A percentile compares a stretch with the other conserved stretches of the same genome.
These are phyloP conservation scores for Drosophila novamexicana DNA, from an alignment of 1,140 invertebrate genomes.

Conservation along the genomic window DNA sequence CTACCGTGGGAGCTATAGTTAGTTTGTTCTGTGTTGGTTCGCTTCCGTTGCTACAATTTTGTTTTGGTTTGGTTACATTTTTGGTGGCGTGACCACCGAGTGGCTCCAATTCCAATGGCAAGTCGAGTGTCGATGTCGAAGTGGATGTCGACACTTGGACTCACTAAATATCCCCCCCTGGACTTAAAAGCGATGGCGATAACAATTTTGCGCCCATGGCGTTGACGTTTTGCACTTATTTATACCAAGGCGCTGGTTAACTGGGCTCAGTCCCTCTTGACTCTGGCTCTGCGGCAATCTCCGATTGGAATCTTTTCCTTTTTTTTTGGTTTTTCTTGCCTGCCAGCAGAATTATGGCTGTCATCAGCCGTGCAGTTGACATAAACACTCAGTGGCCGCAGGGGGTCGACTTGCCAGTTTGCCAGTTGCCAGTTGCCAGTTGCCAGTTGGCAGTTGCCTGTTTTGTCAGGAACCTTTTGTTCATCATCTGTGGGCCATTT, in stretches of 20 bases:
- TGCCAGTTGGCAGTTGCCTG: slow-evolving; percentile 34
- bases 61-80: slow-evolving; percentile 43
- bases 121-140: slow-evolving; percentile 36
- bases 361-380: slow-evolving; percentile 77
- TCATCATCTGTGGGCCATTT: slow-evolving; percentile 50
- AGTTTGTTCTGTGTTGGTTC: slow-evolving; percentile 6
- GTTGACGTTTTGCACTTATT: slow-evolving; percentile 80
- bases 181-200: slow-evolving; percentile 67
- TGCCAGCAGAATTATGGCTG: slow-evolving; percentile 71
- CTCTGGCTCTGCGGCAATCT: slow-evolving; percentile 13
- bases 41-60: slow-evolving; percentile 79
- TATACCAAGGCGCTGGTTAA: slow-evolving; percentile 47
- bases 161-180: slow-evolving; percentile 41
- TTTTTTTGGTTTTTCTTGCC: not conserved
- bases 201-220: slow-evolving; percentile 79
- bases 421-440: slow-evolving; percentile 8
- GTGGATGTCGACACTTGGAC: slow-evolving; percentile 46
- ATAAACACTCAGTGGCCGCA: slow-evolving; percentile 76
- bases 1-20: slow-evolving; percentile 75
- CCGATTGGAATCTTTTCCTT: slow-evolving; percentile 38
- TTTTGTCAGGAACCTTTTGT: slow-evolving; percentile 43
- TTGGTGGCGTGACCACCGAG: slow-evolving; percentile 71
- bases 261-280: slow-evolving; percentile 34
- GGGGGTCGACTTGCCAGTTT: slow-evolving; percentile 63
- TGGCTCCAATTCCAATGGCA: slow-evolving; percentile 54